Evolutionary conservation across 2,888 invertebrate species (phyloP).

Genomic region (Eristalis arbustorum): DNA sequence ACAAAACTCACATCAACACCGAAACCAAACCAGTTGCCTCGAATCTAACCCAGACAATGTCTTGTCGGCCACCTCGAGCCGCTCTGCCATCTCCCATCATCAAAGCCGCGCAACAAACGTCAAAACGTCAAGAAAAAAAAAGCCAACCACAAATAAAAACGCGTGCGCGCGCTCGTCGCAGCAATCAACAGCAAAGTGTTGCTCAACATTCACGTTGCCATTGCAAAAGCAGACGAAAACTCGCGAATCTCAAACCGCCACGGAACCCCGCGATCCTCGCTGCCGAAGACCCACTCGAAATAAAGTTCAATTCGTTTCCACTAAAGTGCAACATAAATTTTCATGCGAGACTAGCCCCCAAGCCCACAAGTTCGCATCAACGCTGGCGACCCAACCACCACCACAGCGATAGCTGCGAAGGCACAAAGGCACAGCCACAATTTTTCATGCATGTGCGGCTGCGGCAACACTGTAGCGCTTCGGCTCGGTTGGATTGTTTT

Average conservation of each 20-base stretch:
- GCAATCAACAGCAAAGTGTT: constrained; percentile 49
- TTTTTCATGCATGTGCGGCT: constrained; percentile 30
- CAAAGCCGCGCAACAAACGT: background rate
- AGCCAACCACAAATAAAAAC: background rate
- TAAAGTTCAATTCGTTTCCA: constrained; percentile 69
- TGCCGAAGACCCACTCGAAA: constrained; percentile 22
- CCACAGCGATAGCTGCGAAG: background rate
- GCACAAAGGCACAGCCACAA: background rate
- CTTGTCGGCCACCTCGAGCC: constrained; percentile 35
- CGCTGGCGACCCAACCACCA: constrained; percentile 7
- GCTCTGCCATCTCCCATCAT: constrained; percentile 2
- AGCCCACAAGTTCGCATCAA: background rate
- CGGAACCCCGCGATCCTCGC: background rate
- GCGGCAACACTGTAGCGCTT: constrained; percentile 43
- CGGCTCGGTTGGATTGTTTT: constrained; percentile 65
- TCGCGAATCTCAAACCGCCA: constrained; percentile 1
- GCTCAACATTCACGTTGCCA: constrained; percentile 52
- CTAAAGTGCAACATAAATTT: constrained; percentile 65
- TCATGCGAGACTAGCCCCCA: constrained; percentile 54
- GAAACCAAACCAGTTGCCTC: constrained; percentile 63
- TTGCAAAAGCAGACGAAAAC: constrained; percentile 52
- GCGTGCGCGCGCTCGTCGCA: constrained; percentile 1
- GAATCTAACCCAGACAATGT: constrained; percentile 66
- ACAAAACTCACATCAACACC: constrained; percentile 54
- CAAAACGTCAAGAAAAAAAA: background rate